A percentile compares a stretch with the other conserved stretches of the same genome.
Evolutionary conservation across 1,140 invertebrate species (phyloP).

Genomic region (Rhyzopertha dominica): DNA sequence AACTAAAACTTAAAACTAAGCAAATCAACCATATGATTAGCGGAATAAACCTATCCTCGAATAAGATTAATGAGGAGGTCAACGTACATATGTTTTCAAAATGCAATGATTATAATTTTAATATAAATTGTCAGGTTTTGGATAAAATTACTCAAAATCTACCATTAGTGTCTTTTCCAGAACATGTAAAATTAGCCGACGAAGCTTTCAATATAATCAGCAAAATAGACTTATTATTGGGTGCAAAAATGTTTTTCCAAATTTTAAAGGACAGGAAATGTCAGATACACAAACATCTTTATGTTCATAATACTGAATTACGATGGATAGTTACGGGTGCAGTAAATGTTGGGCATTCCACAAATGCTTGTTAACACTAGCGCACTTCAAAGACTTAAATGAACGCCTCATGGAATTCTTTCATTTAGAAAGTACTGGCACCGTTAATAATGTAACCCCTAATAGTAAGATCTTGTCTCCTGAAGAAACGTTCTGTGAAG

Average conservation of each 20-base stretch:
- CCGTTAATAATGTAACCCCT: too few relatives aligned
- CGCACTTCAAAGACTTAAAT: too few relatives aligned
- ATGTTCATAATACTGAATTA: conserved; percentile 15
- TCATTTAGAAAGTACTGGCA: too few relatives aligned
- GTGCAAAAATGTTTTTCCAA: conserved; percentile 7
- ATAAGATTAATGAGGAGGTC: conserved; percentile 1
- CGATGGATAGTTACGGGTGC: conserved; percentile 14
- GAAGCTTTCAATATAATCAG: conserved; percentile 10
- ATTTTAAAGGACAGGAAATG: conserved; percentile 3
- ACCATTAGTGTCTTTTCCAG: conserved; percentile 5
- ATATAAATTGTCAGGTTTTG: conserved; percentile 6
- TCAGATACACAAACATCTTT: conserved; percentile 21
- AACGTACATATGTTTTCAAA: conserved; percentile 4
- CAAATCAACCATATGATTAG: too few relatives aligned
- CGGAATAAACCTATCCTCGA: too few relatives aligned
- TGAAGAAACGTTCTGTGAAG: too few relatives aligned
- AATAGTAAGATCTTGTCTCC: too few relatives aligned
- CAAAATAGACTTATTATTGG: conserved; percentile 18
- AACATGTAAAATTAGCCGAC: conserved; percentile 18
- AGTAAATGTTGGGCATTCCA: too few relatives aligned
- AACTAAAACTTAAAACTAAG: too few relatives aligned
- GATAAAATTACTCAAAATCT: conserved; percentile 4
- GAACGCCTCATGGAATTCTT: too few relatives aligned
- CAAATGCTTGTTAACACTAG: too few relatives aligned
- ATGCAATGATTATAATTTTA: neutral